phyloP scores from a whole-genome alignment of 1,140 invertebrate genomes.

The Leptopilina boulardi region DNA sequence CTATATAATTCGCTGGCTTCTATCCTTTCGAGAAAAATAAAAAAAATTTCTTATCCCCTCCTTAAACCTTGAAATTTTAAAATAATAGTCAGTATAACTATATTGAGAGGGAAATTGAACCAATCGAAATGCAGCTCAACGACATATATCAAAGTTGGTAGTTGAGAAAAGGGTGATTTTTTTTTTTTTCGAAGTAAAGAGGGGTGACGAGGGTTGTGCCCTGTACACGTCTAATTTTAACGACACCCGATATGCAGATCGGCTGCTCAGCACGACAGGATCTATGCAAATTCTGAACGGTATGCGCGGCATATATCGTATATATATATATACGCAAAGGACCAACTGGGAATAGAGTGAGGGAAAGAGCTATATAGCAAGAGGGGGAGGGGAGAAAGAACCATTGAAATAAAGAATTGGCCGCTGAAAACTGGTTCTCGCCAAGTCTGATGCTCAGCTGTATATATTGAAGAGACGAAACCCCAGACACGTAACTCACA shows the following conservation, averaged over 20 bases:
- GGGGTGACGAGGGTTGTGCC: constrained; percentile 54
- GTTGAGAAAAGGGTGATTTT: constrained; percentile 54
- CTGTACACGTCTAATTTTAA: constrained; percentile 70
- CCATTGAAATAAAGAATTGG: constrained; percentile 61
- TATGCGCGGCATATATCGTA: constrained; percentile 43
- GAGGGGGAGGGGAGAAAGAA: constrained; percentile 39
- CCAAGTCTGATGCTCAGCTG: constrained; percentile 43
- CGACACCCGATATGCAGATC: constrained; percentile 75
- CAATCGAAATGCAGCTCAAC: constrained; percentile 46
- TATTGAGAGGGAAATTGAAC: constrained; percentile 49
- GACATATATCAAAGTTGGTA: constrained; percentile 34
- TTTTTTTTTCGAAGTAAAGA: constrained; percentile 33
- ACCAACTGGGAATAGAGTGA: constrained; percentile 50
- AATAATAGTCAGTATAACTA: constrained; percentile 42
- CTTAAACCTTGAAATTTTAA: not conserved
- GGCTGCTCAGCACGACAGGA: constrained; percentile 53
- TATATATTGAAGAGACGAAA: constrained; percentile 47
- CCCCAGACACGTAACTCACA: constrained; percentile 54
- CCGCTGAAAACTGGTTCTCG: constrained; percentile 69
- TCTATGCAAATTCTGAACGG: constrained; percentile 71
- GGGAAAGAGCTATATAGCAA: constrained; percentile 36
- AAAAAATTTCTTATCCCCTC: not conserved
- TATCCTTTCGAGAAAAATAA: no score
- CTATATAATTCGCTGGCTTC: no score
- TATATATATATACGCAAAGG: constrained; percentile 44